phyloP scores from a whole-genome alignment of 2,888 invertebrate genomes.

The Piscicola geometra region DNA sequence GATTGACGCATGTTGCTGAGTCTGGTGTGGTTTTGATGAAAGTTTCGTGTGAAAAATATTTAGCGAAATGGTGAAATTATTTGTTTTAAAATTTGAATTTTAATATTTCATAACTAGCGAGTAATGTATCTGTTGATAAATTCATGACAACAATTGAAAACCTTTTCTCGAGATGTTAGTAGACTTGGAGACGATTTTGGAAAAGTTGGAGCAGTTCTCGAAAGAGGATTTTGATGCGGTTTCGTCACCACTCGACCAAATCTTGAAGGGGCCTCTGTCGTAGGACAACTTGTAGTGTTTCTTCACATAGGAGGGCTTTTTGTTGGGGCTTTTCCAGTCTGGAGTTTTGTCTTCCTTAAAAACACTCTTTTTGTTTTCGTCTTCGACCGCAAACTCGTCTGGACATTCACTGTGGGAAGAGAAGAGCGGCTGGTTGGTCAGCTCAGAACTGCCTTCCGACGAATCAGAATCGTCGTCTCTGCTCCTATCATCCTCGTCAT shows the following conservation, averaged over 20 bases:
- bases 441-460: slow-evolving; percentile 39
- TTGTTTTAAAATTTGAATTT: too few relatives aligned
- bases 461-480: slow-evolving; percentile 36
- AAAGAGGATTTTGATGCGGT: slow-evolving; percentile 17
- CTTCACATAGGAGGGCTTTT: slow-evolving; percentile 32
- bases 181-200: slow-evolving; percentile 1
- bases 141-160: neutral
- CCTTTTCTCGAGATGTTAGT: neutral
- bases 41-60: neutral
- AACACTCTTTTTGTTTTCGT: neutral
- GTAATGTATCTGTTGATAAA: too few relatives aligned
- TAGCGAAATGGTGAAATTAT: too few relatives aligned
- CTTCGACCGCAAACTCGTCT: slow-evolving; percentile 25
- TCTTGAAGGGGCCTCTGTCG: slow-evolving; percentile 40
- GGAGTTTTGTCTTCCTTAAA: slow-evolving; percentile 1
- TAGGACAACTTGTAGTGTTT: slow-evolving; percentile 44
- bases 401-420: slow-evolving; percentile 36
- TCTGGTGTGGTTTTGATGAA: neutral
- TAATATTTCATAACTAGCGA: too few relatives aligned
- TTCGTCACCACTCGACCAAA: slow-evolving; percentile 37
- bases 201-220: neutral
- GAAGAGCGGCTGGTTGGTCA: slow-evolving; percentile 41
- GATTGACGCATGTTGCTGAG: neutral
- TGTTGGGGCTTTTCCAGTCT: neutral
- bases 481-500: slow-evolving; percentile 33